Base-by-base conservation (phyloP, 2,113 vertebrate species). In the Rhinichthys klamathensis region DNA sequence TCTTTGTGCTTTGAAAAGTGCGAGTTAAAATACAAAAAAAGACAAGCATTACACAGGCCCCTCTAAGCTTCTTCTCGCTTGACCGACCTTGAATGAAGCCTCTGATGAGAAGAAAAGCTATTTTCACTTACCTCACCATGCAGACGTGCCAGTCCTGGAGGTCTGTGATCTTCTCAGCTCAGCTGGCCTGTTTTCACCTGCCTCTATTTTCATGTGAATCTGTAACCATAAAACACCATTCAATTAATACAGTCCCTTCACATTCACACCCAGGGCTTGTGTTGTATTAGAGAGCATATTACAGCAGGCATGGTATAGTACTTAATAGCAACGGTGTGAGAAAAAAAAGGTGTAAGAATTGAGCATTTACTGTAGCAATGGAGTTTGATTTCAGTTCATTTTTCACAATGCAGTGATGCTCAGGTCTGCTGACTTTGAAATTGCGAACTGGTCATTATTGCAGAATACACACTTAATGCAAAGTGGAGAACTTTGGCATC, bases 71-170 rank as follows among this genome's bases (percentile, higher is more conserved):
- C 91, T 93, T 92, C 91, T 93, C 91, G 93, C 93, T 93, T 95
- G 93, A 92, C 90, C 93, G 91, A 95, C 93, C 94, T 93, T 91
- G 91, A 93, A 94, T 94, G 90, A 94, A 93, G 86, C 89, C 89
- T 93, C 91, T 92, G 88, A 93, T 94, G 93, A 94, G 90, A 91
- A 92, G 89, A 94, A 92, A 93, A 91, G 89, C 91, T 92, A 94
- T 95, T 95, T 95, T 95, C 94, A 94, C 93, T 91, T 93, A 90
- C 87, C 88, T 92, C 67, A 86, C 84, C 83, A 75, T 86, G 90
- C 92, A 94, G 92, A 92, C 91, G 92, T 90, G 91, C 78, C 90
- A 83, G 79, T 56, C n/a, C 61, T 65, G 1, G 65, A 73, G 18
- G 23, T 49, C 30, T 79, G 63, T 81, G 85, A 88, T 88, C n/a